phyloP scores from a whole-genome alignment of 2,797 vertebrate species.

The Myotis daubentonii region DNA sequence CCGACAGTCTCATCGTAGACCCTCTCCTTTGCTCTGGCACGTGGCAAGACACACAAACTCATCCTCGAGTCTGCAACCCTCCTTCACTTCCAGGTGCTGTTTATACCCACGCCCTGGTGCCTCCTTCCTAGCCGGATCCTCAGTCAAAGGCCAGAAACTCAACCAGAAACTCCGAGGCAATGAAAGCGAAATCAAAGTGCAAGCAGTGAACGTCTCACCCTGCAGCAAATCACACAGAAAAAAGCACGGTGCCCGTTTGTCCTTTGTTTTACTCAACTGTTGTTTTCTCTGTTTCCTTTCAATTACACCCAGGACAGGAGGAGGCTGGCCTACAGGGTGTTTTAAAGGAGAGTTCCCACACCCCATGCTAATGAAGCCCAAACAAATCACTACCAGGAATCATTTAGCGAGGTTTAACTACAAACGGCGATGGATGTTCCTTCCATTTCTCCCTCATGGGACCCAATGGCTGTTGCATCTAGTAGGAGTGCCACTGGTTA shows the following conservation, averaged over 20 bases:
- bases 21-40: neutral
- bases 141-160: neutral
- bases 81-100: neutral
- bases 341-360: slow-evolving; percentile 57
- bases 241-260: neutral
- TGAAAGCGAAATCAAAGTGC: neutral
- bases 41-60: neutral
- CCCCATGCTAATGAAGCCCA: slow-evolving; percentile 70
- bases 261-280: neutral
- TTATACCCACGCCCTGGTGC: too few species aligned
- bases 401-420: slow-evolving; percentile 75
- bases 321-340: neutral
- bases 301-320: slow-evolving; percentile 56
- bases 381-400: slow-evolving; percentile 73
- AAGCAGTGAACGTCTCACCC: neutral
- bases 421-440: slow-evolving; percentile 59
- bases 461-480: neutral
- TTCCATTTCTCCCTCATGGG: slow-evolving; percentile 45
- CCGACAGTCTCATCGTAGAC: fast-evolving
- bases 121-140: neutral
- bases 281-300: slow-evolving; percentile 51
- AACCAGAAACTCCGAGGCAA: neutral
- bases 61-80: neutral
- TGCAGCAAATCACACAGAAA: neutral
- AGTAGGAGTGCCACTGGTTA: slow-evolving; percentile 35